These are phyloP conservation scores for Takifugu ocellatus DNA, from an alignment of 2,797 vertebrate species.

Conservation along the genomic window DNA sequence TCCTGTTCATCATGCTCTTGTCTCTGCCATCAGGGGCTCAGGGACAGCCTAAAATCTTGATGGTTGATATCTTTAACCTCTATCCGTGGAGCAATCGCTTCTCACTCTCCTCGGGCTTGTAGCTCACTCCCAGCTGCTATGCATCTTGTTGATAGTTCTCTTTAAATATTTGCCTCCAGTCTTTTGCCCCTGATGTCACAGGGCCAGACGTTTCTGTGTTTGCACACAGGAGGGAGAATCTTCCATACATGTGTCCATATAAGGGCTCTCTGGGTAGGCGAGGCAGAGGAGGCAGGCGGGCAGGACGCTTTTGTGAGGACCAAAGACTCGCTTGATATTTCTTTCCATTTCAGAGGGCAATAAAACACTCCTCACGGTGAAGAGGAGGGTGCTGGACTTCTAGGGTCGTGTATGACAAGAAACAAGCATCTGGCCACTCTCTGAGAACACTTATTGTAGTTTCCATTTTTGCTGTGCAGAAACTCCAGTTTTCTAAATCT, in stretches of 20 bases:
- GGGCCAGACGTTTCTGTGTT: constrained; percentile 65
- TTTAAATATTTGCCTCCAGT: constrained; percentile 67
- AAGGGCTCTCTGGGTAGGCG: constrained; percentile 62
- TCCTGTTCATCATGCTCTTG: constrained; percentile 36
- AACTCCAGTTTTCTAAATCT: constrained; percentile 6
- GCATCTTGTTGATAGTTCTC: constrained; percentile 42
- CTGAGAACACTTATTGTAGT: too few species aligned
- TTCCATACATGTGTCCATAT: constrained; percentile 71
- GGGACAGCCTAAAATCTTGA: constrained; percentile 24
- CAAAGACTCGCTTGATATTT: constrained; percentile 63
- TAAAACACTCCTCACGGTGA: constrained; percentile 62
- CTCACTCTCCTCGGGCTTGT: constrained; percentile 11
- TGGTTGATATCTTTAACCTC: constrained; percentile 13
- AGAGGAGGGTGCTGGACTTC: constrained; percentile 37
- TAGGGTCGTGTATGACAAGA: constrained; percentile 4
- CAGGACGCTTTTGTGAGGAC: constrained; percentile 68
- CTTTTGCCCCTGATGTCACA: constrained; percentile 57
- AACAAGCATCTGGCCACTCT: too few species aligned
- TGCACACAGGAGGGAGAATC: constrained; percentile 50
- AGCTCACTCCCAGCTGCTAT: constrained; percentile 25
- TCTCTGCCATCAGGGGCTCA: constrained; percentile 32
- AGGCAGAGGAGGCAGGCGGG: constrained; percentile 46
- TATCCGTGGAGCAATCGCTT: constrained; percentile 10
- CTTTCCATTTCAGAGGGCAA: constrained; percentile 72
- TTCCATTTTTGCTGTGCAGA: constrained; percentile 7